Base-by-base conservation (phyloP, 2,888 invertebrate genomes). In the Thereva nobilitata region DNA sequence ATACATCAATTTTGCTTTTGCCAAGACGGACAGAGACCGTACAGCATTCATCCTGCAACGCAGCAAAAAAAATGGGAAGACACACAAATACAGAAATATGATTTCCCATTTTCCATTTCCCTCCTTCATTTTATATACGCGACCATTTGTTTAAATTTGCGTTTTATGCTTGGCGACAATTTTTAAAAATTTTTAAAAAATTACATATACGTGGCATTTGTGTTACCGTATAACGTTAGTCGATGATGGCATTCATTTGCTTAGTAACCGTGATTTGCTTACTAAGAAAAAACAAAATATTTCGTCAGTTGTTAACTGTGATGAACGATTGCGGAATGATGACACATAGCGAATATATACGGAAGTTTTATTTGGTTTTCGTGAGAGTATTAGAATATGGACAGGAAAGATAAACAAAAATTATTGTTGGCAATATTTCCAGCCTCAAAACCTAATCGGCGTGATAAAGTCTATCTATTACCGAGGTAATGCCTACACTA, bases 1-100 rank as follows among this genome's bases (percentile, higher is more conserved):
- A 70, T 71, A 71, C 67, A 70, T 67, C 68, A 69, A 71, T 71
- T 64, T 54, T 34, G 23, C 44, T 42, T 10, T 37, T 37, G 41
- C 4, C 44, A 37, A 23, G 38, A 4, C 8, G 9, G 12, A 38
- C 38, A 9, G 6, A 10, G 5, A 0, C 4, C 42, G 7, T n/a
- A 37, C 34, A 3, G 6, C 50, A 12, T 34, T 5, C 3, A 50
- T 4, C 12, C 50, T 35, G 34, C 8, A 63, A 5, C 37, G 10
- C 10, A 35, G 9, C n/a, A 9, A 38, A 23, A 38, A 49, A 23
- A 37, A 23, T 37, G 40, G 37, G 55, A 64, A 54, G 54, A 64
- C 45, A 64, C 44, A 64, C 54, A 64, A 64, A 55, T 55, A 54
- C 45, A 55, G 47, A 64, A 64, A 64, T 54, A 64, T 64, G 53